Evolutionary conservation across 1,140 invertebrate genomes (phyloP).

Genomic region (Eciton burchellii): DNA sequence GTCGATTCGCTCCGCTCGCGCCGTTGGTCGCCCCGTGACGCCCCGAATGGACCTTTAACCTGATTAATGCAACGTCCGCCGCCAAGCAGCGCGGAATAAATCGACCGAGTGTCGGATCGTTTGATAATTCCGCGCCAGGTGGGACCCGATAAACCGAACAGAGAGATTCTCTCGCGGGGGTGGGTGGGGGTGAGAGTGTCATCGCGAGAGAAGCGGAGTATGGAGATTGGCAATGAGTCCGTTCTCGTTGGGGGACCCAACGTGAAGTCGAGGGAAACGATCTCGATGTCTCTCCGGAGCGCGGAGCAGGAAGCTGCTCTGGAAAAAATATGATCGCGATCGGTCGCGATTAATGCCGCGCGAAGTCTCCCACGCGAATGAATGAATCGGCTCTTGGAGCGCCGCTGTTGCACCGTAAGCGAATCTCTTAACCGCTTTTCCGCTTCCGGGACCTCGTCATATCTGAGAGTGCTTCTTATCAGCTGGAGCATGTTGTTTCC

Average conservation of each 20-base stretch:
- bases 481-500: background rate
- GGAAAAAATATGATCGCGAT: no score
- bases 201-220: slow-evolving; percentile 2
- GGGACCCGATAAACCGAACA: slow-evolving; percentile 19
- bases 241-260: slow-evolving; percentile 1
- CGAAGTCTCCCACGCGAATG: no score
- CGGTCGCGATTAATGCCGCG: no score
- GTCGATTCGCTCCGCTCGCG: slow-evolving; percentile 52
- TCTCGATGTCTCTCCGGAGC: no score
- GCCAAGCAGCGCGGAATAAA: slow-evolving; percentile 42
- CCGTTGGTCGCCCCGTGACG: background rate
- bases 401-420: no score
- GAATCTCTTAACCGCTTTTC: background rate
- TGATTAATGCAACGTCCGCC: slow-evolving; percentile 65
- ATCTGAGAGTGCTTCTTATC: background rate
- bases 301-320: no score
- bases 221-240: background rate
- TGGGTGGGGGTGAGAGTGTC: no score
- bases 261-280: no score
- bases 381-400: no score
- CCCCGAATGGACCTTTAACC: slow-evolving; percentile 41
- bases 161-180: background rate
- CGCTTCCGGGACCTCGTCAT: no score
- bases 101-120: slow-evolving; percentile 41
- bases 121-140: slow-evolving; percentile 25